Evolutionary conservation across 2,797 vertebrate species (phyloP), one percentile per base, ranked within the genome.

Genomic region (Buceros bicornis): DNA sequence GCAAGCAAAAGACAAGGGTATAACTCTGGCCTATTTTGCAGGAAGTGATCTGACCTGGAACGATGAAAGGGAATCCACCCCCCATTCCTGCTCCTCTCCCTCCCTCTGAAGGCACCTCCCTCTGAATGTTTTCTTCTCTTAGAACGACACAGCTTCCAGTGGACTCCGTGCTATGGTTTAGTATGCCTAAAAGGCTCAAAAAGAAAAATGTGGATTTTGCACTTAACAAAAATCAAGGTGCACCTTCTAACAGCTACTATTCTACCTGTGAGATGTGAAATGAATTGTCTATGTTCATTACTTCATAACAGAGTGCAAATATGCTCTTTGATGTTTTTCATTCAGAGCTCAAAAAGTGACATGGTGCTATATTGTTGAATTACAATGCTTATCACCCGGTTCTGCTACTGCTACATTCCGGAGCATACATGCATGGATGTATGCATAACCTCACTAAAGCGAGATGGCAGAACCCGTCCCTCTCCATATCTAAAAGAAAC

Each of bases 261-360:
- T 64, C 62, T 89, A 86, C 40, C 64, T 83, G 24, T 66, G 60
- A 89, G 66, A 58, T 33, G 11, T 78, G 70, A 88, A 95, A 91
- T 40, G 3, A 84, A 87, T 73, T 80, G 20, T 72, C 1, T 89
- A 16, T 40, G 50, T 72, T 96, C 42, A 31, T 86, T 82, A 79
- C 40, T 89, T 86, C 33, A 22, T 65, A 85, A 82, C 2, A 73
- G 42, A 90, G 82, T 92, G 83, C 31, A 95, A 94, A 93, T 84
- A 86, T 8, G 9, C 12, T 81, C 45, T 83, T 76, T 77, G 56
- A 64, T 82, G 45, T 69, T 96, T 95, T 95, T 93, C 43, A 88
- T 31, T 28, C 35, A 47, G 48, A 91, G 66, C 71, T 96, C 60
- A 94, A 64, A 93, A 89, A 58, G 45, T 62, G 5, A 29, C 35